These are phyloP conservation scores for Lontra canadensis DNA, from an alignment of 2,113 vertebrate species.

Conservation along the genomic window DNA sequence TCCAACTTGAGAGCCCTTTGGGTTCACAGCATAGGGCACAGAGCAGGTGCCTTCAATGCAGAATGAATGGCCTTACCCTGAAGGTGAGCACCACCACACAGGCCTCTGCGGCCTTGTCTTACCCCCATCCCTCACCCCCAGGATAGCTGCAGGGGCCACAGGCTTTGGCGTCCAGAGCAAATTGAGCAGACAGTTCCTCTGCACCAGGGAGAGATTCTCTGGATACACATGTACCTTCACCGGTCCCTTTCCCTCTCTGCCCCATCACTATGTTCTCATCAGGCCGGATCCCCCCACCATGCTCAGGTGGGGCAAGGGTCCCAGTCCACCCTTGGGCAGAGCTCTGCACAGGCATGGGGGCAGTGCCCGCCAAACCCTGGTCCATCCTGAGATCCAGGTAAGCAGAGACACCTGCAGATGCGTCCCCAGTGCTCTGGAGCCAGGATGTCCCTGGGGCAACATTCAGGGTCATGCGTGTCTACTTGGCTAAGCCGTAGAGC, in stretches of 20 bases:
- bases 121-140: neutral
- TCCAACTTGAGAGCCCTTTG: neutral
- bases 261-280: neutral
- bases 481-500: neutral
- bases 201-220: neutral
- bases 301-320: neutral
- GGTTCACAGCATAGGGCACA: neutral
- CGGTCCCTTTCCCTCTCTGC: neutral
- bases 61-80: neutral
- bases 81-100: neutral
- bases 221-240: neutral
- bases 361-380: too few relatives aligned
- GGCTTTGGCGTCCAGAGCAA: neutral
- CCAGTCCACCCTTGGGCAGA: neutral
- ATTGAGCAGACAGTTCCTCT: neutral
- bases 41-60: neutral
- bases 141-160: neutral
- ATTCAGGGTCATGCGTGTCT: neutral
- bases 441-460: accelerated
- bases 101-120: neutral
- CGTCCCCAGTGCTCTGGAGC: neutral
- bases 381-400: neutral
- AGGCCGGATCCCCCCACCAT: neutral
- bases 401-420: neutral
- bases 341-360: too few relatives aligned